Percentiles rank a stretch among this genome's conserved stretches.
Conservation (phyloP, 2,113 vertebrate species). For the Cettia cetti region DNA sequence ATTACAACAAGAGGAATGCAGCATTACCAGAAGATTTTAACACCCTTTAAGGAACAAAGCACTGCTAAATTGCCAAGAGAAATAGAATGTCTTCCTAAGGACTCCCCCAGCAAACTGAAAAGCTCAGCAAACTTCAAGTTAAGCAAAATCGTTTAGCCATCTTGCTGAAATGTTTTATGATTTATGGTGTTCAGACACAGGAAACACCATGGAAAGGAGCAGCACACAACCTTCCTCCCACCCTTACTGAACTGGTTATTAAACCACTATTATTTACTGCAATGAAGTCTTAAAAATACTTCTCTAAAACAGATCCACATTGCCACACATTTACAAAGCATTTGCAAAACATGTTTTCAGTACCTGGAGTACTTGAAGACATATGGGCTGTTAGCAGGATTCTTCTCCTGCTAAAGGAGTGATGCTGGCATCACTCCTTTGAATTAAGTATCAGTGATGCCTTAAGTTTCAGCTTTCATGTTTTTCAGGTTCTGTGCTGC, state of each 20-base stretch:
- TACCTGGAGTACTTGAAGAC: background rate
- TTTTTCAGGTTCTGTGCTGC: background rate
- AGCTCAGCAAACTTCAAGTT: background rate
- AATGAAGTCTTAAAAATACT: background rate
- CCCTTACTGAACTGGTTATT: background rate
- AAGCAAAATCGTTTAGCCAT: background rate
- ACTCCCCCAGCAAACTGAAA: background rate
- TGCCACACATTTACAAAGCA: background rate
- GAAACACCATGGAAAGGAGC: background rate
- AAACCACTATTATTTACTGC: background rate
- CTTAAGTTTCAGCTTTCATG: background rate
- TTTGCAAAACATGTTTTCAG: background rate
- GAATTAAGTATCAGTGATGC: background rate
- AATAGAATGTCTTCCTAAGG: background rate
- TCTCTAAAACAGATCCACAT: background rate
- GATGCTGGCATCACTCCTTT: background rate
- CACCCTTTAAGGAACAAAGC: background rate
- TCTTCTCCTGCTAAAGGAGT: too few species aligned
- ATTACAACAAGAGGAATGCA: background rate
- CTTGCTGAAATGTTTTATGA: background rate
- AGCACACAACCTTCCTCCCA: background rate
- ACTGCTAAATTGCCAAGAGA: background rate
- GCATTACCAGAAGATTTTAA: background rate
- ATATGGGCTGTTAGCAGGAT: background rate
- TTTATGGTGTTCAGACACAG: background rate